Evolutionary conservation across 2,888 invertebrate species (phyloP).

Genomic region (Dermolepida albohirtum): DNA sequence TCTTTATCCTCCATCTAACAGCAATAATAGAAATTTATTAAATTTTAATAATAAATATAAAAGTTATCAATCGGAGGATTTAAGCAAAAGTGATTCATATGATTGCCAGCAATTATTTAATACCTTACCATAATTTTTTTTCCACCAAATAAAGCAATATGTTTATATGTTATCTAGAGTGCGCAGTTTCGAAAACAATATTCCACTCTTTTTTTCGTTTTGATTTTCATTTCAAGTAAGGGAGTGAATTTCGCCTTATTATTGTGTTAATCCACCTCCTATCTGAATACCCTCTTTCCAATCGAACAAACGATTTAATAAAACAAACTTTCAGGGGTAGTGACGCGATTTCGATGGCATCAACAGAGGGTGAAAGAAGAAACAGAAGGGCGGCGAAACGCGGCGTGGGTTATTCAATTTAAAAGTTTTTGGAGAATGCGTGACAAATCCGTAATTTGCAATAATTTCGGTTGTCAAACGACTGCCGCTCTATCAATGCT

Average conservation of each 20-base stretch:
- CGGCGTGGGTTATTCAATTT: slow-evolving; percentile 61
- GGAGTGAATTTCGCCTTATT: slow-evolving; percentile 12
- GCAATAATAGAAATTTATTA: no score
- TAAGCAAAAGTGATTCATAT: no score
- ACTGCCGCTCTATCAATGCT: slow-evolving; percentile 35
- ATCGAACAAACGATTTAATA: slow-evolving; percentile 63
- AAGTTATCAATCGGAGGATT: no score
- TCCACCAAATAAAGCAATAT: slow-evolving; percentile 19
- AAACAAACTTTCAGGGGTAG: slow-evolving; percentile 57
- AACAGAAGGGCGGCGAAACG: slow-evolving; percentile 9
- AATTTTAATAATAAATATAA: no score
- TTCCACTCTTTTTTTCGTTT: slow-evolving; percentile 8
- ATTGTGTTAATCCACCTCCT: slow-evolving; percentile 1
- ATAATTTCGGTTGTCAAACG: slow-evolving; percentile 54
- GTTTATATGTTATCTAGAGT: neutral
- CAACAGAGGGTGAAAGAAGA: slow-evolving; percentile 23
- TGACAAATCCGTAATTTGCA: slow-evolving; percentile 65
- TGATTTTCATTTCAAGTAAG: slow-evolving; percentile 6
- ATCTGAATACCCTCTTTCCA: slow-evolving; percentile 51
- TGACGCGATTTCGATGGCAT: slow-evolving; percentile 5
- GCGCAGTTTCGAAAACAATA: neutral
- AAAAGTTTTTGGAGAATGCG: slow-evolving; percentile 64
- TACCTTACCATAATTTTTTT: neutral
- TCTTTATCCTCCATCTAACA: no score
- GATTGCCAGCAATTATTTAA: no score